Conservation (phyloP, 2,888 invertebrate genomes). For the Choristoneura rosaceana region DNA sequence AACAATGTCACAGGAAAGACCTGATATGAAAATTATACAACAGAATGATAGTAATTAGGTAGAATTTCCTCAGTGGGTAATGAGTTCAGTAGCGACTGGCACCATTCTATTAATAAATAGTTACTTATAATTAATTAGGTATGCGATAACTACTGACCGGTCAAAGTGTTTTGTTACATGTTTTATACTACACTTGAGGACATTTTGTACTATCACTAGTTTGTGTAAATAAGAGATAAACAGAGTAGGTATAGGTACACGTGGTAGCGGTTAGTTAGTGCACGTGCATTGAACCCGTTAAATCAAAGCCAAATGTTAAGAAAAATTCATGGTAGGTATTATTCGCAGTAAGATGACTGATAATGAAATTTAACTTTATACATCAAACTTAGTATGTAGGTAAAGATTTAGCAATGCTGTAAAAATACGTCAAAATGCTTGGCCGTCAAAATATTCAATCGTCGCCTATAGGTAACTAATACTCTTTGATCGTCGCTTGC, state of each 20-base stretch:
- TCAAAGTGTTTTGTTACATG: constrained; percentile 10
- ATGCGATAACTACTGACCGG: constrained; percentile 17
- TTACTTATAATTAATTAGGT: constrained; percentile 3
- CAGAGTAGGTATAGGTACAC: background rate
- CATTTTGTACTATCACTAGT: background rate
- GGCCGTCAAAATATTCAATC: no score
- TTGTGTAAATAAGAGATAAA: constrained; percentile 21
- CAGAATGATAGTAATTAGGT: background rate
- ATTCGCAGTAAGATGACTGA: no score
- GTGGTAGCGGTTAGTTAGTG: constrained; percentile 1
- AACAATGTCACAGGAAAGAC: no score
- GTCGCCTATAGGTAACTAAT: no score
- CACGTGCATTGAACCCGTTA: no score
- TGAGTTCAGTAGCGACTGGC: background rate
- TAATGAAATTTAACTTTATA: no score
- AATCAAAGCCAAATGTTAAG: background rate
- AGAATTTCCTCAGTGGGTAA: background rate
- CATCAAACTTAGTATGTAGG: no score
- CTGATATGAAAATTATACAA: no score
- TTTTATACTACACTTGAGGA: constrained; percentile 8
- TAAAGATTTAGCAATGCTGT: no score
- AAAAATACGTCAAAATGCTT: no score
- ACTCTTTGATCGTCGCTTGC: no score
- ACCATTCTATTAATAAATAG: background rate
- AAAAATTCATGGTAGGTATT: background rate